Conservation (phyloP, 2,888 invertebrate species). For the Smittia aterrima region DNA sequence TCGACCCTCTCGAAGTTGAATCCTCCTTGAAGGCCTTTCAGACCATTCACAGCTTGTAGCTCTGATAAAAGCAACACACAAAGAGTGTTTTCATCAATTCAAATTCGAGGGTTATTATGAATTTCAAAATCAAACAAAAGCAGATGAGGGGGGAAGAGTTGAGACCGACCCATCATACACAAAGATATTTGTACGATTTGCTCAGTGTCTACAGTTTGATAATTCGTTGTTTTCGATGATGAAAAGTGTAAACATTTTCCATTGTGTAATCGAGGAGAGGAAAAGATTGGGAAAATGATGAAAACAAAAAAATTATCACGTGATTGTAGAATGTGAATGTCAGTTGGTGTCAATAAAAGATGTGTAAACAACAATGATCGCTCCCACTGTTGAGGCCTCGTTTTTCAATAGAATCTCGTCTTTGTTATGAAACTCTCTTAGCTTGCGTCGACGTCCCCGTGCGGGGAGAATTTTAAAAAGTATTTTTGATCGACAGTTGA, state of each 20-base stretch:
- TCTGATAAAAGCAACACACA: background rate
- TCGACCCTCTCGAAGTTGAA: constrained; percentile 3
- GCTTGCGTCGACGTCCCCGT: background rate
- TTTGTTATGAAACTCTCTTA: background rate
- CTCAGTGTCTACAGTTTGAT: background rate
- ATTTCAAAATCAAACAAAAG: constrained; percentile 16
- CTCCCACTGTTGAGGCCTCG: background rate
- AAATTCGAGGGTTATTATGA: constrained; percentile 17
- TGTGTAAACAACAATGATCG: constrained; percentile 21
- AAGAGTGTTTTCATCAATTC: constrained; percentile 11
- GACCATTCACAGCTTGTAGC: constrained; percentile 19
- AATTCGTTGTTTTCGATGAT: constrained; percentile 22
- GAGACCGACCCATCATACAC: background rate
- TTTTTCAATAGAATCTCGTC: background rate
- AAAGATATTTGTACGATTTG: background rate
- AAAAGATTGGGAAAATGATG: constrained; percentile 1
- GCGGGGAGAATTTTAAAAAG: constrained; percentile 1
- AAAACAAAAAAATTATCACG: constrained; percentile 40
- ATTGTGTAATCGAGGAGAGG: background rate
- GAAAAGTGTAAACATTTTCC: constrained; percentile 22
- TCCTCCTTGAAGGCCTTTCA: background rate
- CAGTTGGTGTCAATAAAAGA: constrained; percentile 28
- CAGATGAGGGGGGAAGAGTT: background rate
- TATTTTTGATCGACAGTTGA: background rate
- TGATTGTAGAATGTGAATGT: constrained; percentile 20